Base-by-base conservation (phyloP, 2,797 vertebrate species). In the Sarcophilus harrisii region DNA sequence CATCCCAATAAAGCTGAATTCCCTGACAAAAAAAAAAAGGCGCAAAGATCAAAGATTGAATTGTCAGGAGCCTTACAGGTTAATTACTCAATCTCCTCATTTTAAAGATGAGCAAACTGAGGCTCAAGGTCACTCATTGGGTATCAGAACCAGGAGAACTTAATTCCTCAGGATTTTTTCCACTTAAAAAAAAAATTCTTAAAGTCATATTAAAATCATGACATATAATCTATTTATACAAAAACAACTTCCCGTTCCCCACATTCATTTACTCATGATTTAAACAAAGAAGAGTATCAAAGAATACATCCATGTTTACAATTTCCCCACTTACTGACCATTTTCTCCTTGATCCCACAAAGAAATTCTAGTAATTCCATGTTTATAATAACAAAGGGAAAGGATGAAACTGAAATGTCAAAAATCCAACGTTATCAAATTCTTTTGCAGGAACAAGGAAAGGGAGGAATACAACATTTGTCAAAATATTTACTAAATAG, bases 401-500 rank as follows among this genome's bases (percentile, higher is more conserved):
- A 92, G 59, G 52, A 91, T 57, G 93, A 57, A 96, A 96, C 1
- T 9, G 0, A 18, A 81, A 81, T 66, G 55, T 0, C 0, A 95
- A 93, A 97, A 96, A 93, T 57, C 55, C 81, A 95, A 45, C 24
- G 57, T 66, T 94, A 96, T 81, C 30, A 92, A 96, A 57, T 92
- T 93, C 73, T 91, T 24, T 32, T 91, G n/a, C 21, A 95, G 0
- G 0, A 95, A 95, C 3, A 95, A 5, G 5, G 90, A 95, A 98
- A 91, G 0, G 0, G 58, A 0, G 94, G 73, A 94, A 58, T 45
- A 81, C 16, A 87, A 87, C 57, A 96, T 5, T 87, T 18, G 52
- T 49, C 57, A 97, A 96, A 94, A 95, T 58, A 9, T 90, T 90
- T 95, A 94, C 66, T 90, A 96, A 95, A 90, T 58, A 97, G 90